A percentile compares a stretch with the other conserved stretches of the same genome.
These are phyloP conservation scores for Subacronicta megacephala DNA, from an alignment of 2,888 invertebrate genomes.

Conservation along the genomic window DNA sequence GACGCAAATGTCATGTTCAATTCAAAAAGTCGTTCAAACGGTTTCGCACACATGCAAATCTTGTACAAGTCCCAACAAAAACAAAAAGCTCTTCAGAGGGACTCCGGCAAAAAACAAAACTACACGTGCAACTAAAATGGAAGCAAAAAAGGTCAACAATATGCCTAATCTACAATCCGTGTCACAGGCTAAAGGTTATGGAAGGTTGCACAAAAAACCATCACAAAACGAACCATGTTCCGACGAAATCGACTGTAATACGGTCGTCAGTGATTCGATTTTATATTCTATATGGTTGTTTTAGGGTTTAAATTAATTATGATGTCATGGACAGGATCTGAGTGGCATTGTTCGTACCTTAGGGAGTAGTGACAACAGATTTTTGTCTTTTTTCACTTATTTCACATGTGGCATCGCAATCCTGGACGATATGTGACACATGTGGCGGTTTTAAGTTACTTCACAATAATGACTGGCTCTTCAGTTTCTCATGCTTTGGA, in stretches of 20 bases:
- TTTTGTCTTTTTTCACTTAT: constrained; percentile 83
- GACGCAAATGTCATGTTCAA: constrained; percentile 65
- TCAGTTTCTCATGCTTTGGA: constrained; percentile 82
- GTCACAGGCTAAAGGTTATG: constrained; percentile 89
- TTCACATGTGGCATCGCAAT: constrained; percentile 89
- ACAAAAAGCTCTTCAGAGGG: constrained; percentile 76
- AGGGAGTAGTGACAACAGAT: constrained; percentile 88
- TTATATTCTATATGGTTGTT: constrained; percentile 59
- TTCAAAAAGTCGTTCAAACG: constrained; percentile 41
- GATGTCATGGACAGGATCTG: constrained; percentile 60
- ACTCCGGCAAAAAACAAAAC: constrained; percentile 75
- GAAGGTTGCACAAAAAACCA: constrained; percentile 86
- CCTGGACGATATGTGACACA: constrained; percentile 89
- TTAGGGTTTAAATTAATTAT: constrained; percentile 70
- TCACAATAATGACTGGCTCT: constrained; percentile 85
- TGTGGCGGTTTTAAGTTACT: constrained; percentile 88
- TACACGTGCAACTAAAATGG: constrained; percentile 84
- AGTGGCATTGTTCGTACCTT: constrained; percentile 86
- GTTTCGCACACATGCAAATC: constrained; percentile 82
- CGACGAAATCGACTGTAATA: constrained; percentile 80
- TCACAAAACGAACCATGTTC: constrained; percentile 78
- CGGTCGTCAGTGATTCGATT: constrained; percentile 55
- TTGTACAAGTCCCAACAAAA: constrained; percentile 75
- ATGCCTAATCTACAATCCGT: constrained; percentile 89
- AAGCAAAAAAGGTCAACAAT: constrained; percentile 89